phyloP scores from a whole-genome alignment of 2,888 invertebrate genomes.

The Arge pagana region DNA sequence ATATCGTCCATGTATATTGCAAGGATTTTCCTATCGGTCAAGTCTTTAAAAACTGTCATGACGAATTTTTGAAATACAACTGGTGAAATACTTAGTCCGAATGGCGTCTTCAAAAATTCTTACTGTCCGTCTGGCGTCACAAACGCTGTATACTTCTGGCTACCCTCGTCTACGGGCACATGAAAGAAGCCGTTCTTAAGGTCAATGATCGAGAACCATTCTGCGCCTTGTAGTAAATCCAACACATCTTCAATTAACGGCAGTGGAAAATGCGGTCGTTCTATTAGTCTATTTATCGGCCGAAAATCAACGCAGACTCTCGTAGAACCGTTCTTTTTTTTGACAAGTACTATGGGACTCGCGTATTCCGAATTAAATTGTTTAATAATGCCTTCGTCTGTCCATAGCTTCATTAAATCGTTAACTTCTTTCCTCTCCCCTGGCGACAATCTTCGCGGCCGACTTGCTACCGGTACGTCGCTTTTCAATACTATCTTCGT shows the following conservation, averaged over 20 bases:
- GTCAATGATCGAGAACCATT: conserved; percentile 17
- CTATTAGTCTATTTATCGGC: conserved; percentile 18
- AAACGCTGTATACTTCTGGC: conserved; percentile 26
- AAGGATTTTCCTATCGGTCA: conserved; percentile 6
- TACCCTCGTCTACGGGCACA: conserved; percentile 12
- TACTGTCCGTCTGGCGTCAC: conserved; percentile 16
- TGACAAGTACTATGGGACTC: conserved; percentile 31
- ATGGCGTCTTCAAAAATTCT: conserved; percentile 19
- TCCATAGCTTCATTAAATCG: conserved; percentile 35
- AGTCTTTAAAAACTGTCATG: conserved; percentile 7
- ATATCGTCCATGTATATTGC: conserved; percentile 26
- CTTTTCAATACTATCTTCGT: conserved; percentile 35
- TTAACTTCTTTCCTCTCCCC: conserved; percentile 32
- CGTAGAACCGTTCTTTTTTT: conserved; percentile 27
- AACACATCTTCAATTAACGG: conserved; percentile 3
- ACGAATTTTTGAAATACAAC: conserved; percentile 18
- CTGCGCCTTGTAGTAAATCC: not conserved
- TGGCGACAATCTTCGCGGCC: conserved; percentile 28
- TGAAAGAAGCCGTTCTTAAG: conserved; percentile 26
- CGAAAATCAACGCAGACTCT: conserved; percentile 37
- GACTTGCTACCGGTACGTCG: conserved; percentile 31
- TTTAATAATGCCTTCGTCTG: conserved; percentile 35
- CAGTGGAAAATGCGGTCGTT: not conserved
- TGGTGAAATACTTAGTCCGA: conserved; percentile 23
- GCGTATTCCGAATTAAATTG: conserved; percentile 37